Base-by-base conservation (phyloP, 2,797 vertebrate species). In the Pteropus rufus region DNA sequence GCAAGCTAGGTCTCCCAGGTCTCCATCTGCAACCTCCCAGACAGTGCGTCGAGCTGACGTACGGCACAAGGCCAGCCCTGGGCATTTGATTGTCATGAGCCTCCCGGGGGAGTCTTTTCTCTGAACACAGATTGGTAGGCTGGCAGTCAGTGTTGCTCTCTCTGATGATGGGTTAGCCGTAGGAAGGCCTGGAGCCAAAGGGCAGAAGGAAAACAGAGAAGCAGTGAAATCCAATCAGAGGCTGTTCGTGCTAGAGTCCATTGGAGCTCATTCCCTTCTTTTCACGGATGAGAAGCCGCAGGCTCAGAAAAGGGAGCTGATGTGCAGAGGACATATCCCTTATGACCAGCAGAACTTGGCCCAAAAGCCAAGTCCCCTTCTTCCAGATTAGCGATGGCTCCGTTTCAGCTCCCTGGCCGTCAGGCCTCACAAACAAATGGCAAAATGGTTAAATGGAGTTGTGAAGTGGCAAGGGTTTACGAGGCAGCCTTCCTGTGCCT, bases 201-300 rank as follows among this genome's bases (percentile, higher is more conserved):
- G 89, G 95, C 85, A 89, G 79, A 83, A 83, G 67, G 49, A 84
- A 93, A 77, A 89, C 77, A 93, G 76, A 81, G 73, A 91, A 85
- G 60, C 79, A 54, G 65, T 94, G 92, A 89, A 91, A 96, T 95
- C 86, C 69, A 84, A 93, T 94, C 85, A 91, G n/a, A 91, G 56
- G 67, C 44, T 75, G 65, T 44, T 84, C 29, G 0, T 44, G 23
- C 39, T 84, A 79, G 39, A 29, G 49, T 62, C 31, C 41, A 10
- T 23, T 41, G 73, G 81, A 70, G 76, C 72, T 60, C 90, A 85
- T 31, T 8, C 31, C 31, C 58, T 19, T 92, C 58, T 96, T 92
- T 91, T 87, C 87, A 84, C 44, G 84, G 41, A 46, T 62, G 65
- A 91, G 70, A 73, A 93, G 52, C 79, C 49, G 36, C 46, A 82